Conservation (phyloP, 2,113 vertebrate genomes). For the Pleuronectes platessa region DNA sequence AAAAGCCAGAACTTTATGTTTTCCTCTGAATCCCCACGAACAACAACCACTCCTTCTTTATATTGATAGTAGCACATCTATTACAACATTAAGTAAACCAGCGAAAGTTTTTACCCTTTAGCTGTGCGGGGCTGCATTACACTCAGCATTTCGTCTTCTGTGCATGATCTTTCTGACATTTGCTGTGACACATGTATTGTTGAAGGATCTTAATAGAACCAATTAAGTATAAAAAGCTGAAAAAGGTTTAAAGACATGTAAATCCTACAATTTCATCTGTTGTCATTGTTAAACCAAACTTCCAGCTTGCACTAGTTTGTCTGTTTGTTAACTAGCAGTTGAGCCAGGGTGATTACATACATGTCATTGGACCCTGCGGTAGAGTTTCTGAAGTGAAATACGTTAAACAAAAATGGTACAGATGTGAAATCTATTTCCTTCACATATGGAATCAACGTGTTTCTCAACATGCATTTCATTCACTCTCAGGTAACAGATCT, state of each 20-base stretch:
- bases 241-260: too few species aligned
- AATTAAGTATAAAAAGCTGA: background rate
- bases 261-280: background rate
- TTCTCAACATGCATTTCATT: constrained; percentile 50
- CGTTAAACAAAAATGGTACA: constrained; percentile 45
- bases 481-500: constrained; percentile 43
- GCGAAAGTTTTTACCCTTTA: too few species aligned
- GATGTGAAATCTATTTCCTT: constrained; percentile 51
- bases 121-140: too few species aligned
- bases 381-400: constrained; percentile 34
- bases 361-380: constrained; percentile 13
- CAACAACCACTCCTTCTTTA: too few species aligned
- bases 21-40: too few species aligned
- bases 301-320: background rate
- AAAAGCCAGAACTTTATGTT: too few species aligned
- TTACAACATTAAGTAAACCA: background rate
- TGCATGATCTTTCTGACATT: background rate
- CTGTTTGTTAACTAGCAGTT: background rate
- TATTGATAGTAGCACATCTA: too few species aligned
- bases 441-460: constrained; percentile 49
- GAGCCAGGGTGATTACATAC: background rate
- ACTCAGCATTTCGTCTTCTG: too few species aligned
- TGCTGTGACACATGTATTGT: background rate
- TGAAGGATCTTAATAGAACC: background rate
- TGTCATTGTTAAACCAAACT: constrained; percentile 12